Base-by-base conservation (phyloP, 1,140 invertebrate genomes). In the Helicorthomorpha holstii region DNA sequence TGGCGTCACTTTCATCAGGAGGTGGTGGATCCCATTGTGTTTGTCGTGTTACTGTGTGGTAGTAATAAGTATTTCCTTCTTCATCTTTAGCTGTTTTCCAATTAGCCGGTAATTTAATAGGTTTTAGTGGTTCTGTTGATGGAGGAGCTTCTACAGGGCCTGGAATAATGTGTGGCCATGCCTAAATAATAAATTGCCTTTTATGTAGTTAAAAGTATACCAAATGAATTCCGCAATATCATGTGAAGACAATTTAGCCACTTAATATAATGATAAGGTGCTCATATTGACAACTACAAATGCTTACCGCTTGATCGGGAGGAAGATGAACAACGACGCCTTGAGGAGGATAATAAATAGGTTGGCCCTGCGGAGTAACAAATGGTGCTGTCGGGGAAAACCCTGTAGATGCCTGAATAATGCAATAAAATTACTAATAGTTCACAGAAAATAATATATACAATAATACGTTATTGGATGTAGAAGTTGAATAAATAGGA, bases 11-110 rank as follows among this genome's bases (percentile, higher is more conserved):
- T 27, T 63, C 61, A 21, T 64, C 63, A 10, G 68, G 70, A 16
- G 29, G 7, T 34, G 29, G 29, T 22, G 53, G 54, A 1, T 66
- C 65, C 57, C 61, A 61, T 2, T 73, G 71, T 0, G 90, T 90
- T 25, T 85, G 67, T 50, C 86, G 76, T 24, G 83, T 78, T 57
- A 81, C 81, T 0, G 82, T 70, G 65, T 95, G 88, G 66, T 93
- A 96, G 69, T 93, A 97, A 65, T 94, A 97, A 0, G 79, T 75
- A 53, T 86, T 71, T 1, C 90, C 89, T 43, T 85, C 78, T 21
- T 72, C 61, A 65, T 92, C 87, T 44, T 77, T 75, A 0, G 84
- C 81, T 59, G 78, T 82, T 60, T 85, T 84, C 90, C 91, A 96
- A 61, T 82, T 78, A 0, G 82, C 81, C 3, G 90, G 89, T 43